phyloP scores from a whole-genome alignment of 1,140 invertebrate genomes.

The Spodoptera litura region DNA sequence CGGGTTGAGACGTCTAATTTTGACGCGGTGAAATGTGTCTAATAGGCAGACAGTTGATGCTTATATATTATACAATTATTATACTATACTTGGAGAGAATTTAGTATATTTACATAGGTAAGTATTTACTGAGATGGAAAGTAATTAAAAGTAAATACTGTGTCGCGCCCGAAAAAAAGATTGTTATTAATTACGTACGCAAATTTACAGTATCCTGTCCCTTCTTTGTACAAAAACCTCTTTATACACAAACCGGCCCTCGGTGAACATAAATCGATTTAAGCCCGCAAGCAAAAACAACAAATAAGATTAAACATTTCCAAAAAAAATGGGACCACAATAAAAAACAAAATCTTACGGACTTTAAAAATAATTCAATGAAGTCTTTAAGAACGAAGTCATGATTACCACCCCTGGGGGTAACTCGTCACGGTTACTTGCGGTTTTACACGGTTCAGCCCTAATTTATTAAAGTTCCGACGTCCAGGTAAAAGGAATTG shows the following conservation, averaged over 20 bases:
- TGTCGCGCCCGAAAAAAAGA: too few relatives aligned
- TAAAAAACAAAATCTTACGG: neutral
- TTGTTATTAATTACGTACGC: too few relatives aligned
- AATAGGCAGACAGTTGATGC: too few relatives aligned
- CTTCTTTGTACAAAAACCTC: too few relatives aligned
- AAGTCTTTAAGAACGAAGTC: slow-evolving; percentile 29
- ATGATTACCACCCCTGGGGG: slow-evolving; percentile 29
- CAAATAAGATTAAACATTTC: neutral
- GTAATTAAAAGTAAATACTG: too few relatives aligned
- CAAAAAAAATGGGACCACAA: neutral
- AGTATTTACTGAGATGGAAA: too few relatives aligned
- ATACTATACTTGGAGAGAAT: too few relatives aligned
- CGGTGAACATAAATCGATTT: neutral
- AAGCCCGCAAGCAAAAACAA: neutral
- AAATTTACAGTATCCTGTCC: too few relatives aligned
- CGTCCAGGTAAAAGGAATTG: slow-evolving; percentile 12
- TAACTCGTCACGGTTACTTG: slow-evolving; percentile 41
- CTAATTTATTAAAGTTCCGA: slow-evolving; percentile 42
- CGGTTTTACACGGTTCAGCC: slow-evolving; percentile 18
- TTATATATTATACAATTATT: too few relatives aligned
- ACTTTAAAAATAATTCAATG: slow-evolving; percentile 33
- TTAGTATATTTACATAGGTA: too few relatives aligned
- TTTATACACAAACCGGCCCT: too few relatives aligned
- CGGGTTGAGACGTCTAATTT: neutral
- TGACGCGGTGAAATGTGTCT: neutral